Conservation (phyloP, 1,140 invertebrate species). For the Ceratosolen solmsi region DNA sequence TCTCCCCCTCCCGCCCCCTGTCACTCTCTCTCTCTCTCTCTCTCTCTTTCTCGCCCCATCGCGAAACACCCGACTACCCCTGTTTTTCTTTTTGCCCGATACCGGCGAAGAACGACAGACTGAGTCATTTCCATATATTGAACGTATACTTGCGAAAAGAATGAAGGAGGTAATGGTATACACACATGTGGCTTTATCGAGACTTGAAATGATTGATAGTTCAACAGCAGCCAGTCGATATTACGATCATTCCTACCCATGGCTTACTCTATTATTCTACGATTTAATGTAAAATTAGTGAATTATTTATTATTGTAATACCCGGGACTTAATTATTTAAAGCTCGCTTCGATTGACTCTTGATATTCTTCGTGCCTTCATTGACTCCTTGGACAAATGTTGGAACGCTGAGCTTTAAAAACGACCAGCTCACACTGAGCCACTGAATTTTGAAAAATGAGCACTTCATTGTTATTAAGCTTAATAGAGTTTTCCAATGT, state of each 20-base stretch:
- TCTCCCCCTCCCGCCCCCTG: too few species aligned
- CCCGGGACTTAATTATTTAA: background rate
- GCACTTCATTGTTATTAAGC: too few species aligned
- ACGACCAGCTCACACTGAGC: too few species aligned
- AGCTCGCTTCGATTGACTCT: background rate
- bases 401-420: background rate
- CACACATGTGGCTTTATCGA: slow-evolving; percentile 25
- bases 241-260: background rate
- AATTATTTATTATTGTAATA: slow-evolving; percentile 1
- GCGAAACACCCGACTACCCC: background rate
- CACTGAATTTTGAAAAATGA: too few species aligned
- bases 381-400: background rate
- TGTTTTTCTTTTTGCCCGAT: background rate
- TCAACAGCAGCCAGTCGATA: slow-evolving; percentile 33
- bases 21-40: too few species aligned
- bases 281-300: slow-evolving; percentile 26
- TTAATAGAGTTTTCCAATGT: too few species aligned
- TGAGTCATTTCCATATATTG: slow-evolving; percentile 38
- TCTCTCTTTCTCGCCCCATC: too few species aligned
- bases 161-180: slow-evolving; percentile 23
- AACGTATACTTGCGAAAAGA: background rate
- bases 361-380: background rate
- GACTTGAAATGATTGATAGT: slow-evolving; percentile 41
- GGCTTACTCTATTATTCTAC: slow-evolving; percentile 40
- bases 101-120: background rate